Conservation (phyloP, 1,140 invertebrate species). For the Drosophila guanche region DNA sequence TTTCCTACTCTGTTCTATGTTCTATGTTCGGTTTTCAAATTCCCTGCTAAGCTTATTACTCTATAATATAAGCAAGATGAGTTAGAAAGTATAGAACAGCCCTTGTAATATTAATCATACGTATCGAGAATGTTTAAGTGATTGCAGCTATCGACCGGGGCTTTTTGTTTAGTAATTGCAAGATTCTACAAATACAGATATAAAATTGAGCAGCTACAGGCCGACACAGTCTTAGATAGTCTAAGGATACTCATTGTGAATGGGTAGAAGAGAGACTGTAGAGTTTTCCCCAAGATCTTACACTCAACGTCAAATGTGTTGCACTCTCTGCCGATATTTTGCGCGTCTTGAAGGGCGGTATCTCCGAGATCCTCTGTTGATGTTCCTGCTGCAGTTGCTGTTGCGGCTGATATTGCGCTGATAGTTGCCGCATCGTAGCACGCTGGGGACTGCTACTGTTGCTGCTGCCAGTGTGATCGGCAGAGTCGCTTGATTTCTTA, state of each 20-base stretch:
- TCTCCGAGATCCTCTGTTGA: conserved; percentile 83
- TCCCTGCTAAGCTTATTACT: no score
- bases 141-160: conserved; percentile 22
- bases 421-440: conserved; percentile 55
- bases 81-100: not conserved
- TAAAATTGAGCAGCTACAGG: conserved; percentile 46
- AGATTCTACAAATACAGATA: conserved; percentile 34
- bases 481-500: conserved; percentile 81
- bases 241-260: conserved; percentile 33
- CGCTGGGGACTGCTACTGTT: conserved; percentile 75
- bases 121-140: conserved; percentile 9
- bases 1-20: no score
- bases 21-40: no score
- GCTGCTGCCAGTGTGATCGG: conserved; percentile 72
- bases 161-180: conserved; percentile 1
- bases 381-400: conserved; percentile 32
- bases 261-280: conserved; percentile 1
- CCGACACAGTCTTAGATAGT: conserved; percentile 7
- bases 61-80: no score
- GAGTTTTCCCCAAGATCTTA: conserved; percentile 54
- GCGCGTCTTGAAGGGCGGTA: conserved; percentile 85
- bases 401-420: conserved; percentile 58
- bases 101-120: conserved; percentile 6
- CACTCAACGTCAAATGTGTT: conserved; percentile 73
- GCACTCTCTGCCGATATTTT: conserved; percentile 85